Evolutionary conservation across 2,113 vertebrate genomes (phyloP).

Genomic region (Willisornis vidua): DNA sequence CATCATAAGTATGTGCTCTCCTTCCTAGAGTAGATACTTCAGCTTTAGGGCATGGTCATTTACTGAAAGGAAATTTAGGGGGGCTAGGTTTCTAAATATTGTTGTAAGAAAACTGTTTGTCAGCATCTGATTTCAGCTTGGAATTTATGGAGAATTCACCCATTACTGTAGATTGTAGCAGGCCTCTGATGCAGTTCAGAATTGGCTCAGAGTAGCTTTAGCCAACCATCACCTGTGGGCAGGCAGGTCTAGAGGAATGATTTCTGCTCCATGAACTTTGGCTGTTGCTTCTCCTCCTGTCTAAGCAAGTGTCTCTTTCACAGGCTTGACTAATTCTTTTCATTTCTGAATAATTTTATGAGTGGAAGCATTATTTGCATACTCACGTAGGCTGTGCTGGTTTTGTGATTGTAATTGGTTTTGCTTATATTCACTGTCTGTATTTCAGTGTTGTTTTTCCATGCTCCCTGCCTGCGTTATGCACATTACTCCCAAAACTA

Average conservation of each 20-base stretch:
- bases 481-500: neutral
- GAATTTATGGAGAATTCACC: neutral
- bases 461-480: neutral
- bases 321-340: neutral
- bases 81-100: neutral
- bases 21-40: neutral
- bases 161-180: rapidly evolving
- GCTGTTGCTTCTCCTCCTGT: neutral
- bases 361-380: neutral
- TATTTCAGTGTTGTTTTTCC: neutral
- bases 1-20: neutral
- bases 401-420: neutral
- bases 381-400: neutral
- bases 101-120: neutral
- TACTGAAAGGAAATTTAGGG: neutral
- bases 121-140: neutral
- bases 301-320: neutral
- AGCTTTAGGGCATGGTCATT: neutral
- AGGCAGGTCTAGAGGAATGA: rapidly evolving
- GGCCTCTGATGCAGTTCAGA: neutral
- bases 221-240: neutral
- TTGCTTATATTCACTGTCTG: neutral
- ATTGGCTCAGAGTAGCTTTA: neutral
- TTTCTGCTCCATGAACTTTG: neutral
- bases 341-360: neutral